These are phyloP conservation scores for Pandemis cinnamomeana DNA, from an alignment of 2,888 invertebrate genomes.

Conservation along the genomic window DNA sequence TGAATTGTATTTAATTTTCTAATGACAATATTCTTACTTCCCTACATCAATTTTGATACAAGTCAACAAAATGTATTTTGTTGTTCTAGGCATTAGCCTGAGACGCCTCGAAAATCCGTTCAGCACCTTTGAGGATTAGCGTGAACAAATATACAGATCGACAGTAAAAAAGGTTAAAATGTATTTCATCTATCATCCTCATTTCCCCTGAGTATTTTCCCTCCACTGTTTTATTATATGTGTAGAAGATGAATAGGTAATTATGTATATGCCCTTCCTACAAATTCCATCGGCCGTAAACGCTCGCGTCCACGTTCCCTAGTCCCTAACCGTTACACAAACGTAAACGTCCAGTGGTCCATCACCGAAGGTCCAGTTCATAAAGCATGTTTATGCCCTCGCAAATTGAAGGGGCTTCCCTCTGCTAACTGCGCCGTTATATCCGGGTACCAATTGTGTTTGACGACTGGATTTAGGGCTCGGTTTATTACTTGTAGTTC, in stretches of 20 bases:
- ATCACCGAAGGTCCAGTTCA: constrained; percentile 55
- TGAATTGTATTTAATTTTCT: too few species aligned
- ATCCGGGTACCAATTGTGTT: constrained; percentile 22
- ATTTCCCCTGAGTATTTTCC: too few species aligned
- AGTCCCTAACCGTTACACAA: constrained; percentile 9
- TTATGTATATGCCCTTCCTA: background rate
- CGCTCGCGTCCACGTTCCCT: background rate
- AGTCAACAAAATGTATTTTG: background rate
- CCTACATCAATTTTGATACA: too few species aligned
- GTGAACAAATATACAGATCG: too few species aligned
- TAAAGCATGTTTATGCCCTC: constrained; percentile 65
- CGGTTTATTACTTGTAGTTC: constrained; percentile 16
- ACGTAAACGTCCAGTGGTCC: constrained; percentile 42
- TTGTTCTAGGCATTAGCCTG: too few species aligned
- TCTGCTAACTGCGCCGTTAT: constrained; percentile 37
- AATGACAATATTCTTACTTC: too few species aligned
- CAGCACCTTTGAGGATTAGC: too few species aligned
- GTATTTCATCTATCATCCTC: too few species aligned
- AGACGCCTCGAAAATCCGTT: too few species aligned
- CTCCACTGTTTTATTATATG: too few species aligned
- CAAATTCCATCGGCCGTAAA: background rate
- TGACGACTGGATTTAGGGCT: constrained; percentile 26
- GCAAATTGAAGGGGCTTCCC: constrained; percentile 63
- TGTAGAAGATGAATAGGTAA: too few species aligned
- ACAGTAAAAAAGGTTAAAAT: too few species aligned